Evolutionary conservation across 2,888 invertebrate genomes (phyloP), one percentile per base, ranked within the genome.

Genomic region (Lampropteryx suffumata): DNA sequence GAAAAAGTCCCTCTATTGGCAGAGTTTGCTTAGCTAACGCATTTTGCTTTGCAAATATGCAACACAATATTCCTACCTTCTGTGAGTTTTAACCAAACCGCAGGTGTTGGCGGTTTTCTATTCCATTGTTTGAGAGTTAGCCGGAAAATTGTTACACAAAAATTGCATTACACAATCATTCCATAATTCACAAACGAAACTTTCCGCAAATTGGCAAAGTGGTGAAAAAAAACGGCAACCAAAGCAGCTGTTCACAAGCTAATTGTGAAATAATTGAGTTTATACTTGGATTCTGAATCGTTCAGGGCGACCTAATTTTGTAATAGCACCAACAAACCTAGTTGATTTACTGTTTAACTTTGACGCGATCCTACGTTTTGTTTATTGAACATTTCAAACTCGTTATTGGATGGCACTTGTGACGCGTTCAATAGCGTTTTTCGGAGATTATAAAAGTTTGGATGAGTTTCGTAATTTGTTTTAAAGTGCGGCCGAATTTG

Each of bases 231-330:
- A 55, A 40, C 13, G 7, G 29, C 28, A 24, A 46, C 43, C 42
- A 49, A 50, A 48, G 43, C 55, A 57, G 55, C 56, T 58, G 57
- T 36, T 44, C 28, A 8, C 46, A n/a, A 36, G 48, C 52, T 47
- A 54, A 61, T 58, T 52, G 63, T 52, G 42, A 59, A 59, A 61
- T 59, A 57, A 62, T 62, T 61, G 51, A 56, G 57, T 64, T 58
- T 53, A 52, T 55, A 53, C 54, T 61, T 55, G 47, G 33, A 55
- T 45, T 56, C 55, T 56, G 55, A 57, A 55, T 57, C 51, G 54
- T 57, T 61, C 57, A 40, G 39, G 28, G 53, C 61, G 55, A 61
- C 58, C 63, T 65, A 63, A 63, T 65, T 65, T 58, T 14, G 49
- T 61, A 65, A 62, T 58, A 55, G 59, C 50, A 44, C 30, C 57